Evolutionary conservation across 2,113 vertebrate genomes (phyloP).

Genomic region (Ctenodactylus gundi): DNA sequence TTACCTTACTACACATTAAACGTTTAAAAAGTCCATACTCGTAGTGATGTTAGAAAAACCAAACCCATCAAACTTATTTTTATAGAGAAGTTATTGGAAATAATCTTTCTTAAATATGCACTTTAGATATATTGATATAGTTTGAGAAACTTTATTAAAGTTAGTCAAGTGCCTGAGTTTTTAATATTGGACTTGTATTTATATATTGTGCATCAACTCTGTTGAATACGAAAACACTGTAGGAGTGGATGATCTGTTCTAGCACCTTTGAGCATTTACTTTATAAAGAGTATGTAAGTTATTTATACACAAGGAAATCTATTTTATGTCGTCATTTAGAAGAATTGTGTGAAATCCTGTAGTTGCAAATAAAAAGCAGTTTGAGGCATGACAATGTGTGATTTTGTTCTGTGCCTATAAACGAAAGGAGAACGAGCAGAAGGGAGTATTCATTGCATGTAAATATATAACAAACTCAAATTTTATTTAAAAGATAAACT

Average conservation of each 20-base stretch:
- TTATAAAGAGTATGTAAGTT: constrained; percentile 72
- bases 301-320: constrained; percentile 73
- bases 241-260: constrained; percentile 68
- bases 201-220: constrained; percentile 78
- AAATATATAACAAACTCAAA: not conserved
- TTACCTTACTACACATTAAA: constrained; percentile 49
- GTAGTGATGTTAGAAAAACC: constrained; percentile 73
- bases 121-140: constrained; percentile 80
- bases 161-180: constrained; percentile 81
- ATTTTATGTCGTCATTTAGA: constrained; percentile 76
- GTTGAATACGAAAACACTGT: constrained; percentile 73
- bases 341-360: constrained; percentile 76
- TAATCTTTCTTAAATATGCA: constrained; percentile 80
- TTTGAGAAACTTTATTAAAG: constrained; percentile 77
- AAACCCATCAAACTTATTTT: constrained; percentile 79
- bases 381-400: constrained; percentile 80
- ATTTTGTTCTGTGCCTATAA: constrained; percentile 71
- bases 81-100: constrained; percentile 78
- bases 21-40: constrained; percentile 67
- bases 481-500: constrained; percentile 41
- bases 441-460: constrained; percentile 11
- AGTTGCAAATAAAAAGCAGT: constrained; percentile 79
- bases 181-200: constrained; percentile 80
- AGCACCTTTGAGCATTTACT: constrained; percentile 68
- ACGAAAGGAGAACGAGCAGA: constrained; percentile 55